phyloP scores from a whole-genome alignment of 2,113 vertebrate genomes.

The Lophochroa leadbeateri region DNA sequence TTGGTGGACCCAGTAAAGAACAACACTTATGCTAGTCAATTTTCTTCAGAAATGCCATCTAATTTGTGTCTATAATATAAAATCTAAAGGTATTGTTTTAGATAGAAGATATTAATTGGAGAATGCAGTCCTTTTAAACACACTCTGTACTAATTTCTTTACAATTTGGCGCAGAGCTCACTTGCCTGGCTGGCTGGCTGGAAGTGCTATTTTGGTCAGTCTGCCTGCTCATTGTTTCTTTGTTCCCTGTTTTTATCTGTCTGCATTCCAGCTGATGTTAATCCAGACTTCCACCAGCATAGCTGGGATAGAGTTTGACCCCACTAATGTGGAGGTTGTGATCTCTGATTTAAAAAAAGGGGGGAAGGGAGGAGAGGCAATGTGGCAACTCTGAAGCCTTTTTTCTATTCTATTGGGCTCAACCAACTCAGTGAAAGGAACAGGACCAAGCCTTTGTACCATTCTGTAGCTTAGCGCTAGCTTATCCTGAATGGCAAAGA shows the following conservation, averaged over 20 bases:
- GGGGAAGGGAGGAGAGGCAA: no score
- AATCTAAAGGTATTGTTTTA: not conserved
- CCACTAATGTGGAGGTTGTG: not conserved
- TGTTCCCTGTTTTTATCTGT: slow-evolving; percentile 4
- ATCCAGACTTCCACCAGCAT: not conserved
- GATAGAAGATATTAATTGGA: not conserved
- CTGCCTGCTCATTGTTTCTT: not conserved
- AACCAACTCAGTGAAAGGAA: not conserved
- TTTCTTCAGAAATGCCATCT: not conserved
- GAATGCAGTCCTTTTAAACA: not conserved
- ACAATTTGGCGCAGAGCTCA: not conserved
- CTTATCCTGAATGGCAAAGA: not conserved
- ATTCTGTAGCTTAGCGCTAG: not conserved
- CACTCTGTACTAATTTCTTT: not conserved
- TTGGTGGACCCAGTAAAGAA: not conserved
- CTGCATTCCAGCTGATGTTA: slow-evolving; percentile 18
- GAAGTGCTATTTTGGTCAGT: not conserved
- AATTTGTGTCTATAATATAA: not conserved
- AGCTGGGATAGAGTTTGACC: not conserved
- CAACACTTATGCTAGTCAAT: not conserved
- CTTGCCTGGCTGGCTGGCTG: not conserved
- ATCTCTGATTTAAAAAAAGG: not conserved
- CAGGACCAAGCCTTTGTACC: not conserved
- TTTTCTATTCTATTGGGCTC: not conserved
- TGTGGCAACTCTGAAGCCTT: not conserved